These are phyloP conservation scores for Zaprionus lachaisei DNA, from an alignment of 1,140 invertebrate genomes.

Conservation along the genomic window DNA sequence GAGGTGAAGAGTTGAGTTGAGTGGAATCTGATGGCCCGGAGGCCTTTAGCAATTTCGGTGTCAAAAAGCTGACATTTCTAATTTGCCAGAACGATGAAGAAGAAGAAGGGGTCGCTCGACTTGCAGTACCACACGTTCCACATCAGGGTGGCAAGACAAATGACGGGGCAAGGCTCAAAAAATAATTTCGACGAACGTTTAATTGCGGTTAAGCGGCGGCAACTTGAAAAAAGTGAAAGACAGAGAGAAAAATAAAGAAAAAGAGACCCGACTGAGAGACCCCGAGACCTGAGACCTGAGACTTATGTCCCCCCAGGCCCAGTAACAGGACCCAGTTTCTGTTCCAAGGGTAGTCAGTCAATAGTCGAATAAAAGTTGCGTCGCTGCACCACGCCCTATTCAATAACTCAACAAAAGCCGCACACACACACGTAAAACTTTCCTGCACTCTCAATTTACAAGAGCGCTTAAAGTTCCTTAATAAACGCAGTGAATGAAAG, in stretches of 20 bases:
- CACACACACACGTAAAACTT: conserved; percentile 37
- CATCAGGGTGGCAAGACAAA: conserved; percentile 74
- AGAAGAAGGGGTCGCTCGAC: conserved; percentile 38
- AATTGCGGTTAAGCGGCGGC: conserved; percentile 74
- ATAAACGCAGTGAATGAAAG: conserved; percentile 29
- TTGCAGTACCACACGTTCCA: conserved; percentile 6
- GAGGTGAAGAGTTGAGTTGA: conserved; percentile 20
- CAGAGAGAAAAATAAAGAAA: background rate
- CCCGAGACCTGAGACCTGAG: conserved; percentile 16
- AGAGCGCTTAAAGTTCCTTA: conserved; percentile 54
- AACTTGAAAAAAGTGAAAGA: conserved; percentile 50
- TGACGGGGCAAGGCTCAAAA: conserved; percentile 63
- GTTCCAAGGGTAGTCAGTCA: conserved; percentile 54
- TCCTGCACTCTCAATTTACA: conserved; percentile 75
- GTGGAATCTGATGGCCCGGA: conserved; percentile 53
- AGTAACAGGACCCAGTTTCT: conserved; percentile 23
- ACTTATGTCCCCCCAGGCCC: background rate
- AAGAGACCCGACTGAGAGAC: conserved; percentile 1
- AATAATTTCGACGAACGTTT: conserved; percentile 71
- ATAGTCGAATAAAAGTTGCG: conserved; percentile 23
- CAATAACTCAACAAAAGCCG: conserved; percentile 75
- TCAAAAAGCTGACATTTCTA: conserved; percentile 80
- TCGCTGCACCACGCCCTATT: conserved; percentile 66
- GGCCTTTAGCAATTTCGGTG: conserved; percentile 66
- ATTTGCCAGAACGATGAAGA: conserved; percentile 54